Percentiles rank a stretch among this genome's conserved stretches.
phyloP scores from a whole-genome alignment of 2,888 invertebrate genomes.

The Leptodirus hochenwartii region DNA sequence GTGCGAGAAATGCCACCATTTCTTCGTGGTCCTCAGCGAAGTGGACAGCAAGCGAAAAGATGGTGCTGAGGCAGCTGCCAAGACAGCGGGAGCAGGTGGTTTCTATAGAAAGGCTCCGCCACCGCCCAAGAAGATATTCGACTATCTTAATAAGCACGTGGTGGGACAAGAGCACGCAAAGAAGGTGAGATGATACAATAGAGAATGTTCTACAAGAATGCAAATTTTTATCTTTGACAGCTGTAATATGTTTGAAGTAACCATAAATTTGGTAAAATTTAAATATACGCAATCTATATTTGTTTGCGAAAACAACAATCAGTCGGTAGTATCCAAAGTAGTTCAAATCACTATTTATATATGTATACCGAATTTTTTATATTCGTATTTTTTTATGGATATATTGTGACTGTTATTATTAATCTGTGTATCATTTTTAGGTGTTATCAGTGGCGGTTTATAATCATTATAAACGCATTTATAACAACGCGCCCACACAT shows the following conservation, averaged over 20 bases:
- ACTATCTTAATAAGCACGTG: constrained; percentile 90
- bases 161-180: constrained; percentile 96
- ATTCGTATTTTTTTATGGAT: constrained; percentile 4
- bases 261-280: too few species aligned
- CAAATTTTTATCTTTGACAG: constrained; percentile 6
- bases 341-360: constrained; percentile 1
- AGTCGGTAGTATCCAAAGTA: constrained; percentile 3
- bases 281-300: too few species aligned
- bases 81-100: constrained; percentile 47
- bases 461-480: constrained; percentile 96
- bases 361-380: constrained; percentile 1
- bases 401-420: constrained; percentile 5
- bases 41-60: constrained; percentile 84
- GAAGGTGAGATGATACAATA: constrained; percentile 48
- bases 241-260: too few species aligned
- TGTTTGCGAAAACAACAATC: too few species aligned
- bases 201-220: neutral
- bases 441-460: constrained; percentile 95
- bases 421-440: constrained; percentile 15
- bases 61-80: constrained; percentile 51
- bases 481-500: constrained; percentile 65
- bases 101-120: constrained; percentile 78
- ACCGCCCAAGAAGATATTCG: constrained; percentile 91
- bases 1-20: constrained; percentile 95
- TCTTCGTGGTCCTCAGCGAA: constrained; percentile 90